Evolutionary conservation across 2,888 invertebrate species (phyloP), one percentile per base, ranked within the genome.

Genomic region (Molorchus minor): DNA sequence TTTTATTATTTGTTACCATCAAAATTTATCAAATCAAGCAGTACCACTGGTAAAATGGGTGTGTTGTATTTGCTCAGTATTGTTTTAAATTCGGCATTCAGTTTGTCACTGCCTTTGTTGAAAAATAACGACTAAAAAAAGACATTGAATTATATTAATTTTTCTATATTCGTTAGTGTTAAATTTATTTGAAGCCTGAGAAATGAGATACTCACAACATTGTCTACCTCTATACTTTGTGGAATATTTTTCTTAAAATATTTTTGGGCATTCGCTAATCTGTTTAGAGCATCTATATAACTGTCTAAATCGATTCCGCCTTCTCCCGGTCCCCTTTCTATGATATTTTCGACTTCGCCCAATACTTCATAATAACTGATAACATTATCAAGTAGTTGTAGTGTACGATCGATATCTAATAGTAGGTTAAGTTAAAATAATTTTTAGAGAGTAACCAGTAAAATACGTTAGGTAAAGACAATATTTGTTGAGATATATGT

Each of bases 291-390:
- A 78, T 91, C 86, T 13, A 88, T 81, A 68, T 83, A 84, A 35
- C 77, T 71, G 56, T 83, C 81, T 21, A 85, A 73, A 13, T 83
- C 83, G 38, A 87, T 82, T 0, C 85, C 81, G 0, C 85, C 81
- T 17, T 86, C 86, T 20, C 88, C 86, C 0, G 93, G 96, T 4
- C 96, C 96, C 62, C 90, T 90, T 71, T 92, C 90, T 20, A 97
- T 91, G 2, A 91, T 85, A 67, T 89, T 88, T 61, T 95, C 96
- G 3, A 96, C 91, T 76, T 96, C 95, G 77, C 94, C 90, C 0
- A 95, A 92, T 21, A 97, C 94, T 82, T 96, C 95, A 79, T 98
- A 99, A 78, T 93, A 98, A 51, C 94, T 93, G 30, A 99, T 92
- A 0, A 98, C 98, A 80, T 92, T 92, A 75, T 98, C 98, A 68